Evolutionary conservation across 1,140 invertebrate species (phyloP).

Genomic region (Agrilus planipennis): DNA sequence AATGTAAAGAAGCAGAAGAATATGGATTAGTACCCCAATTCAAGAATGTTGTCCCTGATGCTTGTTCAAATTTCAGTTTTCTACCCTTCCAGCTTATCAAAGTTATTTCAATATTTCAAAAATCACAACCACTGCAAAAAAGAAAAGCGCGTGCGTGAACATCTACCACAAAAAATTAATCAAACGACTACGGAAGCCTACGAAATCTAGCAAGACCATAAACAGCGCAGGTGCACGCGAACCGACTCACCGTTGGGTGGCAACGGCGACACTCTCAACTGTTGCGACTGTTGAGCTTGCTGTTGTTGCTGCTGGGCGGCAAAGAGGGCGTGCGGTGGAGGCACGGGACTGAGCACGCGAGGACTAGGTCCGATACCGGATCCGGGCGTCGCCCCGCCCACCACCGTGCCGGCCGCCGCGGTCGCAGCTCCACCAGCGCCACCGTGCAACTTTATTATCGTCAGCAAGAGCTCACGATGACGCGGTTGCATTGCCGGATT

Average conservation of each 20-base stretch:
- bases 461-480: constrained; percentile 57
- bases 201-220: neutral
- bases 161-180: constrained; percentile 2
- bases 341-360: constrained; percentile 39
- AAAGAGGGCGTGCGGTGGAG: constrained; percentile 27
- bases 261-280: constrained; percentile 41
- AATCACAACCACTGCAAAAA: no score
- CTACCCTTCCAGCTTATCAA: no score
- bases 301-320: constrained; percentile 25
- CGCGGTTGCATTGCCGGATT: constrained; percentile 58
- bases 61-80: no score
- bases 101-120: no score
- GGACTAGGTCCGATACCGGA: constrained; percentile 35
- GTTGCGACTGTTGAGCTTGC: constrained; percentile 38
- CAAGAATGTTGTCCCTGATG: no score
- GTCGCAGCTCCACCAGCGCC: constrained; percentile 34
- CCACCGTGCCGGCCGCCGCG: constrained; percentile 32
- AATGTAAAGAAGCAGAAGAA: no score
- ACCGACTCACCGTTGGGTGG: constrained; percentile 39
- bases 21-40: no score
- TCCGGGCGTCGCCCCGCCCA: no score
- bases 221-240: neutral
- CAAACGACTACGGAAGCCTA: neutral
- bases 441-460: constrained; percentile 47
- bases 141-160: neutral